phyloP scores from a whole-genome alignment of 2,113 vertebrate species.

The Osmerus eperlanus region DNA sequence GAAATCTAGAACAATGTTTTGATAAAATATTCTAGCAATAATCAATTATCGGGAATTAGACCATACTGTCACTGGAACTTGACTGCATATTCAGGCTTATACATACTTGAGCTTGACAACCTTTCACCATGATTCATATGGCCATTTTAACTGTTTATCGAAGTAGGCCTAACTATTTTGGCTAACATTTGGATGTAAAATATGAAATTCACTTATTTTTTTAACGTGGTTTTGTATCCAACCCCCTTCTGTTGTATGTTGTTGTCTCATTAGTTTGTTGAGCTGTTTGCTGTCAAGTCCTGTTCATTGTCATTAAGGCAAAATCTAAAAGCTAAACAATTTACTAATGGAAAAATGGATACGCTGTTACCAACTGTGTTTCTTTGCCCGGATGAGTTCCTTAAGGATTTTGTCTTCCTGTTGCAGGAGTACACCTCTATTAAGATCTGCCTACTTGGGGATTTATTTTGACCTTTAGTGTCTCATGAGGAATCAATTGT shows the following conservation, averaged over 20 bases:
- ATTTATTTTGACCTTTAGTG: no score
- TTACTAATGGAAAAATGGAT: no score
- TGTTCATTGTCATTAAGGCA: neutral
- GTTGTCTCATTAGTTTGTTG: constrained; percentile 48
- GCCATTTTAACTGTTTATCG: neutral
- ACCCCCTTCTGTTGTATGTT: constrained; percentile 50
- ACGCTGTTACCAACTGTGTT: constrained; percentile 40
- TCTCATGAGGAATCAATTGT: no score
- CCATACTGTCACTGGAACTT: constrained; percentile 79
- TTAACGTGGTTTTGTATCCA: constrained; percentile 41
- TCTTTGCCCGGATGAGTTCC: constrained; percentile 25
- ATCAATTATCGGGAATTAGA: constrained; percentile 37
- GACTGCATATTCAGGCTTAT: constrained; percentile 45
- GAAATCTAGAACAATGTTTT: neutral
- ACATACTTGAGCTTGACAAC: no score
- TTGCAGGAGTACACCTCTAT: neutral
- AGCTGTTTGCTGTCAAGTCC: constrained; percentile 49
- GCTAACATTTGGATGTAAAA: constrained; percentile 13
- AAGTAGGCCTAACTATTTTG: constrained; percentile 6
- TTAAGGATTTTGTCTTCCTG: no score
- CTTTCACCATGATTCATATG: no score
- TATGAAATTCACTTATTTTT: constrained; percentile 50
- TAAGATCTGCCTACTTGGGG: no score
- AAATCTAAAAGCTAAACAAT: no score
- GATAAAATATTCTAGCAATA: constrained; percentile 12